These are phyloP conservation scores for Philotrypesis tridentata DNA, from an alignment of 1,140 invertebrate species.

Conservation along the genomic window DNA sequence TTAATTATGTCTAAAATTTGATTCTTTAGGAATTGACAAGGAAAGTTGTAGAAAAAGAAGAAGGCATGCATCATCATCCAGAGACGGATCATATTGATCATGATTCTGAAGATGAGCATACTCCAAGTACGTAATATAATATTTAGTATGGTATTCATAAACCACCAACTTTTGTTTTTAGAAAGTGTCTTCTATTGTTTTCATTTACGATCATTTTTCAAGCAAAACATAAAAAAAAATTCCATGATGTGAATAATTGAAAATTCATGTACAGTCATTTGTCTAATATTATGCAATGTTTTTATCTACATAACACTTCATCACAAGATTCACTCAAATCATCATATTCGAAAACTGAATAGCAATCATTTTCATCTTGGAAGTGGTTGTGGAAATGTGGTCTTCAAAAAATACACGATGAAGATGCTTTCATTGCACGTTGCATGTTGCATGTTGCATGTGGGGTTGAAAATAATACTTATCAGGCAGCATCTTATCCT, in stretches of 20 bases:
- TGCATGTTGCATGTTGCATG: conserved; percentile 60
- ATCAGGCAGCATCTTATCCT: conserved; percentile 64
- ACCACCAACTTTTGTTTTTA: conserved; percentile 26
- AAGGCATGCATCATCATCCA: conserved; percentile 72
- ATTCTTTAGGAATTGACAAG: conserved; percentile 78
- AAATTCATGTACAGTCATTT: background rate
- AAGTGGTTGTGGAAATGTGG: too few relatives aligned
- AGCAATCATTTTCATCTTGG: background rate
- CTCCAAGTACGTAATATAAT: conserved; percentile 62
- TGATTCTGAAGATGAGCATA: conserved; percentile 71
- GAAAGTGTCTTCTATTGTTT: conserved; percentile 28
- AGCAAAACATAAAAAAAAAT: background rate
- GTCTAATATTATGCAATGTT: background rate
- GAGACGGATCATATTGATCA: conserved; percentile 72
- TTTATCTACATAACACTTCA: background rate
- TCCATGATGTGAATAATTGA: background rate
- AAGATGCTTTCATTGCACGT: conserved; percentile 40
- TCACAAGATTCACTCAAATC: background rate
- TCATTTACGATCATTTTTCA: background rate
- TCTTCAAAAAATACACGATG: conserved; percentile 26
- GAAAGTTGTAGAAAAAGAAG: conserved; percentile 79
- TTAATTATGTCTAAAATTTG: conserved; percentile 50
- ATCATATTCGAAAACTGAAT: background rate
- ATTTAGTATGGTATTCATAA: conserved; percentile 11
- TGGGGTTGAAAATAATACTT: conserved; percentile 59